A percentile compares a stretch with the other conserved stretches of the same genome.
These are phyloP conservation scores for Zalophus californianus DNA, from an alignment of 2,797 vertebrate species.

Conservation along the genomic window DNA sequence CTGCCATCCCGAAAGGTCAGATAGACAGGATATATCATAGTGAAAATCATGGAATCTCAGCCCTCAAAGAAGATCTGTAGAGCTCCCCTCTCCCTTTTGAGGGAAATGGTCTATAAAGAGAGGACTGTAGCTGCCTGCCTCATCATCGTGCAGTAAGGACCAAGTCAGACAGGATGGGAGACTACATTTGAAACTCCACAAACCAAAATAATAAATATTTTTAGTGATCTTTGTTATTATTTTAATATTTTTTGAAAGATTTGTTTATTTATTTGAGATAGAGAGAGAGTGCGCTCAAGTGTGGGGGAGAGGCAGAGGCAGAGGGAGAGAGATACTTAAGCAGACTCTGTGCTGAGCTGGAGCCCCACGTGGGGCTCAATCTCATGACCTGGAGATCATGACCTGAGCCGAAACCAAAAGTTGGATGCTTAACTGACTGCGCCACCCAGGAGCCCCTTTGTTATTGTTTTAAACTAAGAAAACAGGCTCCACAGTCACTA, in stretches of 20 bases:
- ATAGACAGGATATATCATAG: neutral
- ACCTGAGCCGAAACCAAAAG: neutral
- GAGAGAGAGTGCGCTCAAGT: neutral
- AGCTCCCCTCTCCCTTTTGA: neutral
- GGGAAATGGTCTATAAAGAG: neutral
- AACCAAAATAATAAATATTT: neutral
- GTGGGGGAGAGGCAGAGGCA: neutral
- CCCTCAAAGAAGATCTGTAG: neutral
- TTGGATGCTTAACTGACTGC: neutral
- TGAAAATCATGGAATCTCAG: neutral
- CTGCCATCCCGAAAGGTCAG: neutral
- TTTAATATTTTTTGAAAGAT: neutral
- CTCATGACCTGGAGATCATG: neutral
- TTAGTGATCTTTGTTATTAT: neutral
- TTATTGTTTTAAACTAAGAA: constrained; percentile 5
- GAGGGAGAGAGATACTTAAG: neutral
- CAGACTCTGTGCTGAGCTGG: neutral
- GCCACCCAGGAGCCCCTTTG: neutral
- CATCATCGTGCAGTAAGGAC: neutral
- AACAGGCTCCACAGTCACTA: neutral
- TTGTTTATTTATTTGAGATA: neutral
- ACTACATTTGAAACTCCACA: neutral
- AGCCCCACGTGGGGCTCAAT: neutral
- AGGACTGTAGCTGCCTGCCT: neutral
- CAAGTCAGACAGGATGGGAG: neutral